Conservation (phyloP, 2,113 vertebrate genomes). For the Ictalurus furcatus region DNA sequence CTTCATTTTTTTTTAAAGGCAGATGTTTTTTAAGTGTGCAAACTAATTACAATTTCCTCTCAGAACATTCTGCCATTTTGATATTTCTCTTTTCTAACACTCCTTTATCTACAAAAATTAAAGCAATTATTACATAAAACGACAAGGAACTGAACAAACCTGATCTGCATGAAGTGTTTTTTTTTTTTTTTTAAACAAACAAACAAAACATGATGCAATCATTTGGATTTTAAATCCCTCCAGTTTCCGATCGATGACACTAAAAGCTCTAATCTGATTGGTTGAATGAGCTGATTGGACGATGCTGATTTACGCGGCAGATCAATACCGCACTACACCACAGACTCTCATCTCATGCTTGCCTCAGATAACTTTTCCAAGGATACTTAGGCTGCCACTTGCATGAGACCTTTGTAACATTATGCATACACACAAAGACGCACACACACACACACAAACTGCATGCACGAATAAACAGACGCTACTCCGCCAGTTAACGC, state of each 20-base stretch:
- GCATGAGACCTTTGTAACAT: slow-evolving; percentile 39
- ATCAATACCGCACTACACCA: slow-evolving; percentile 73
- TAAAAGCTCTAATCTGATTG: slow-evolving; percentile 80
- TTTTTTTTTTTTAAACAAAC: no score
- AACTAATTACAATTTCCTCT: neutral
- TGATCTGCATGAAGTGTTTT: neutral
- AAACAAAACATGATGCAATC: slow-evolving; percentile 58
- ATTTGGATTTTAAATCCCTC: slow-evolving; percentile 62
- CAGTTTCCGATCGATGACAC: slow-evolving; percentile 67
- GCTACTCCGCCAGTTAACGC: neutral
- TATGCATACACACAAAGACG: slow-evolving; percentile 1
- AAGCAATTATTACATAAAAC: neutral
- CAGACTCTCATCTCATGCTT: slow-evolving; percentile 61
- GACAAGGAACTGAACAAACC: neutral
- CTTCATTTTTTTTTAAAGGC: neutral
- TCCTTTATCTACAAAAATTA: neutral
- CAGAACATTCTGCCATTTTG: neutral
- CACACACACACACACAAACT: neutral
- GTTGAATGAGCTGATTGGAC: slow-evolving; percentile 79
- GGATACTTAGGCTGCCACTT: slow-evolving; percentile 56
- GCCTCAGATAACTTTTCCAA: slow-evolving; percentile 65
- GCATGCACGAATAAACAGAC: slow-evolving; percentile 1
- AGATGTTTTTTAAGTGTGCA: neutral
- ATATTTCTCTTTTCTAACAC: neutral
- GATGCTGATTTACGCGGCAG: slow-evolving; percentile 74